These are phyloP conservation scores for Seira ritae DNA, from an alignment of 2,888 invertebrate genomes.

Conservation along the genomic window DNA sequence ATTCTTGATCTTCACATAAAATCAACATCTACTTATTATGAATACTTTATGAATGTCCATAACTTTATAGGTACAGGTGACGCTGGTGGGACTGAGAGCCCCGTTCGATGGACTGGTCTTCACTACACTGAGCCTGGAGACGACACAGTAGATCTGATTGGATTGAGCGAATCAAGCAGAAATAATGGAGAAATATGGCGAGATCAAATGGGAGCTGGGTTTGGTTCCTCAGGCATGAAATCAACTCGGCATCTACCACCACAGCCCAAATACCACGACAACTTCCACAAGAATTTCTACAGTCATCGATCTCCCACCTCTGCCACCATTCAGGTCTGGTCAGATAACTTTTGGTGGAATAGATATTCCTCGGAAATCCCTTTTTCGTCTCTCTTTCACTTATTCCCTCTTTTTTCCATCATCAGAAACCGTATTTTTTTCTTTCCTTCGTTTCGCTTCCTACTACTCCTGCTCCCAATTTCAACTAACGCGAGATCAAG, in stretches of 20 bases:
- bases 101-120: conserved; percentile 79
- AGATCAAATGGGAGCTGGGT: conserved; percentile 67
- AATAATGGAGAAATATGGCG: conserved; percentile 71
- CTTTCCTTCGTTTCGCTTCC: not conserved
- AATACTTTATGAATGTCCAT: not conserved
- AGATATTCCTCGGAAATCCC: not conserved
- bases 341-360: conserved; percentile 27
- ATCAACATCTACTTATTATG: not conserved
- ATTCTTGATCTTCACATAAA: too few species aligned
- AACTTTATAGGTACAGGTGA: conserved; percentile 63
- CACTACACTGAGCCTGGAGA: conserved; percentile 89
- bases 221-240: conserved; percentile 83
- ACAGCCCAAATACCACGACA: conserved; percentile 70
- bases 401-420: not conserved
- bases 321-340: conserved; percentile 79
- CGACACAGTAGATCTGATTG: conserved; percentile 75
- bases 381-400: not conserved
- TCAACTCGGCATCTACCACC: conserved; percentile 85
- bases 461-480: not conserved
- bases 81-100: conserved; percentile 82
- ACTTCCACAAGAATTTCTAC: conserved; percentile 77
- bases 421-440: conserved; percentile 19
- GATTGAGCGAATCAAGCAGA: conserved; percentile 63
- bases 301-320: conserved; percentile 80
- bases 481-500: too few species aligned